Conservation (phyloP, 2,888 invertebrate genomes). For the Protodeltote pygarga region DNA sequence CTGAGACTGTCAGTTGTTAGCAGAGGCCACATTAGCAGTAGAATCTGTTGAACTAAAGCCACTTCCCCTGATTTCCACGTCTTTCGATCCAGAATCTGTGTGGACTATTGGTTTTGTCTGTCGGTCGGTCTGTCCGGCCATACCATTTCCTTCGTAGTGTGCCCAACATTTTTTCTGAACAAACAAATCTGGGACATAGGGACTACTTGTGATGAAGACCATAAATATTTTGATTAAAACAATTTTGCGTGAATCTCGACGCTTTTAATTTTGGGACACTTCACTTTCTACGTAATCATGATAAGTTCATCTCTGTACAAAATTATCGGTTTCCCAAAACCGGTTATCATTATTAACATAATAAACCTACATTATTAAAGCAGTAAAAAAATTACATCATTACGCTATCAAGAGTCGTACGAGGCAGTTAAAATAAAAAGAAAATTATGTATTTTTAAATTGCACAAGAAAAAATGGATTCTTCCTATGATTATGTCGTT, state of each 20-base stretch:
- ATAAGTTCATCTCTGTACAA: constrained; percentile 37
- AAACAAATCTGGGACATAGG: constrained; percentile 2
- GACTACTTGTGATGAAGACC: constrained; percentile 24
- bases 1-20: too few relatives aligned
- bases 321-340: constrained; percentile 37
- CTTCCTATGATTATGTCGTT: constrained; percentile 49
- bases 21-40: too few relatives aligned
- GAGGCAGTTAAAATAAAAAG: constrained; percentile 34
- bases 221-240: constrained; percentile 35
- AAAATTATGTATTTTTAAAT: constrained; percentile 37
- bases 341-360: constrained; percentile 37
- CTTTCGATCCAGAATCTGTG: too few relatives aligned
- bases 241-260: constrained; percentile 24
- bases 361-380: constrained; percentile 26
- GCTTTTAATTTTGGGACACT: constrained; percentile 31
- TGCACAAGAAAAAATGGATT: constrained; percentile 28
- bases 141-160: too few relatives aligned
- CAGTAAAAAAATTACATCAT: constrained; percentile 31
- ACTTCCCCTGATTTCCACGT: too few relatives aligned
- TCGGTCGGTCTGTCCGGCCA: too few relatives aligned
- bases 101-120: too few relatives aligned
- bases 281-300: constrained; percentile 43
- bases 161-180: too few relatives aligned
- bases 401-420: constrained; percentile 39
- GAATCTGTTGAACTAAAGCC: too few relatives aligned